Conservation (phyloP, 2,888 invertebrate species). For the Brachypalpus laphriformis region DNA sequence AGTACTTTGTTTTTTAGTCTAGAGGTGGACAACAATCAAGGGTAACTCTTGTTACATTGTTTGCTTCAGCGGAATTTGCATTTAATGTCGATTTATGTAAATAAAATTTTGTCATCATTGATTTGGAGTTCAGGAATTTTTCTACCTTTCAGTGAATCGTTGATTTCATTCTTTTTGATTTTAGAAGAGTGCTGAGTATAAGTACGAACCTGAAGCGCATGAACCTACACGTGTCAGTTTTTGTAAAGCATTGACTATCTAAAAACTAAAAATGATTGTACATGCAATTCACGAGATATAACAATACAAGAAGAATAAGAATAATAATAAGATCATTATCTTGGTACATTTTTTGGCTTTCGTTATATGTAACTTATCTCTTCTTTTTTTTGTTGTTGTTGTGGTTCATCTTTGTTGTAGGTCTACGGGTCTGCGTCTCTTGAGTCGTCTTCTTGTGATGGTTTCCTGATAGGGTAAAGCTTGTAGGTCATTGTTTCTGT, state of each 20-base stretch:
- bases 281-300: too few relatives aligned
- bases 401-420: too few relatives aligned
- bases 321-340: too few relatives aligned
- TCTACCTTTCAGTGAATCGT: neutral
- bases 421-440: too few relatives aligned
- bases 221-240: neutral
- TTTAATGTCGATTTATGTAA: conserved; percentile 22
- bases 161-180: neutral
- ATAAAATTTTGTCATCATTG: conserved; percentile 11
- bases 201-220: neutral
- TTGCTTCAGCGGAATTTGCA: neutral
- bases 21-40: neutral
- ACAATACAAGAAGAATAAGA: too few relatives aligned
- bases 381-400: too few relatives aligned
- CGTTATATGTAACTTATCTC: too few relatives aligned
- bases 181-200: neutral
- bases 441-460: too few relatives aligned
- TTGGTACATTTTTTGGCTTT: too few relatives aligned
- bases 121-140: neutral
- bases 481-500: too few relatives aligned
- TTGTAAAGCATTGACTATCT: neutral
- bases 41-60: neutral
- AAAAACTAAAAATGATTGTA: too few relatives aligned
- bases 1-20: neutral
- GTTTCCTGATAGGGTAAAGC: too few relatives aligned